Evolutionary conservation across 2,888 invertebrate species (phyloP).

Genomic region (Leucoma salicis): DNA sequence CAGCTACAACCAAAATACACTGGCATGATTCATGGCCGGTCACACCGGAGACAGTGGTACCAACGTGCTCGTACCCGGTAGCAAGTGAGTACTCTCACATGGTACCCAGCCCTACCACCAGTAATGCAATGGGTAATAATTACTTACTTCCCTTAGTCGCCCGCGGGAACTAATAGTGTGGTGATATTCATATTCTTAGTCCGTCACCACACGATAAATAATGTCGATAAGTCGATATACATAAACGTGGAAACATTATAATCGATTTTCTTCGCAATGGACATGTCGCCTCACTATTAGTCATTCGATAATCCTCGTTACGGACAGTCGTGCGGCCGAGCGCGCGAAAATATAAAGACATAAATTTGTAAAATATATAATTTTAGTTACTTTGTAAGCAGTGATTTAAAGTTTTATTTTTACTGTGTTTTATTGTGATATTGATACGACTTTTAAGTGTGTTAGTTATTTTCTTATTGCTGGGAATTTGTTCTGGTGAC

Average conservation of each 20-base stretch:
- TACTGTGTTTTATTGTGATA: constrained; percentile 3
- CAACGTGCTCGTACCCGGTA: no score
- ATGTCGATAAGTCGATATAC: background rate
- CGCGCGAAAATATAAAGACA: constrained; percentile 28
- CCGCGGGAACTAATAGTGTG: no score
- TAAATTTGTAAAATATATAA: constrained; percentile 11
- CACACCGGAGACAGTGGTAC: no score
- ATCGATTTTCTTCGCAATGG: constrained; percentile 5
- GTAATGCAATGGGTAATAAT: no score
- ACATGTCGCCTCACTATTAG: constrained; percentile 60
- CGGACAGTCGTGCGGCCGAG: constrained; percentile 52
- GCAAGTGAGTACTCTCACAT: no score
- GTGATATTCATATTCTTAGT: background rate
- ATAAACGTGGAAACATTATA: background rate
- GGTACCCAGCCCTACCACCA: no score
- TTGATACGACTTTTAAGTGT: background rate
- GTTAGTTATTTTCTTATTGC: constrained; percentile 20
- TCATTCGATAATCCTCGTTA: constrained; percentile 49
- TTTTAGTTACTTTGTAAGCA: background rate
- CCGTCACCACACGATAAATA: background rate
- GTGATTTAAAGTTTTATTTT: constrained; percentile 1
- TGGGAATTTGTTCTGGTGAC: constrained; percentile 54
- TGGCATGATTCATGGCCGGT: no score
- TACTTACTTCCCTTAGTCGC: no score
- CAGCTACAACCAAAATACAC: no score